Base-by-base conservation (phyloP, 2,113 vertebrate genomes). In the Himantopus leucocephalus region DNA sequence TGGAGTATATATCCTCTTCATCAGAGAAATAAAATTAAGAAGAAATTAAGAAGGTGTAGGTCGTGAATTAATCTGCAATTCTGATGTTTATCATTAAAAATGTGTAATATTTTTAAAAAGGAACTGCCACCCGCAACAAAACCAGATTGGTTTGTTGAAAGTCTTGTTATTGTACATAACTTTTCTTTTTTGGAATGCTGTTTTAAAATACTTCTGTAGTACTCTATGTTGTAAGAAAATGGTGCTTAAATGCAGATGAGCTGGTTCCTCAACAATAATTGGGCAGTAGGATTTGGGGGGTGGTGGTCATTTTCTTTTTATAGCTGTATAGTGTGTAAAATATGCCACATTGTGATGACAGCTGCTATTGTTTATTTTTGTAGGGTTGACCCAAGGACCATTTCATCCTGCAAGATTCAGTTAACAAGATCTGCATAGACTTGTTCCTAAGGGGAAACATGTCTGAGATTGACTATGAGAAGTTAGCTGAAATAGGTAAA, bases 401-500 rank as follows among this genome's bases (percentile, higher is more conserved):
- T 82, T 90, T 79, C 20, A 16, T 82, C 63, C 59, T 80, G 41
- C 47, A 64, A 55, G 56, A 48, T 66, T 70, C 55, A 17, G 8
- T 79, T 52, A 80, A 35, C 64, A 24, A 60, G 73, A 32, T 63
- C 67, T 86, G 34, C 35, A 15, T 3, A 88, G 43, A 7, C 18
- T 56, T 66, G 11, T 41, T 79, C n/a, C 39, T 82, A 50, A 78
- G 30, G 43, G 56, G 13, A 72, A 96, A 43, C 63, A 95, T 95
- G 58, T 96, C 97, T 10, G 66, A 90, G 20, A 80, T 79, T 63
- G 98, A 98, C 48, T 94, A 98, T 90, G 98, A 99, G 91, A 93
- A 98, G 86, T 91, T 98, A 94, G 98, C 98, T 12, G 98, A 99
- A 77, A 98, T 98, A 60, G 98, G 98, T 99, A 96, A 96, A 47